Conservation (phyloP, 1,140 invertebrate species). For the Anadara kagoshimensis region DNA sequence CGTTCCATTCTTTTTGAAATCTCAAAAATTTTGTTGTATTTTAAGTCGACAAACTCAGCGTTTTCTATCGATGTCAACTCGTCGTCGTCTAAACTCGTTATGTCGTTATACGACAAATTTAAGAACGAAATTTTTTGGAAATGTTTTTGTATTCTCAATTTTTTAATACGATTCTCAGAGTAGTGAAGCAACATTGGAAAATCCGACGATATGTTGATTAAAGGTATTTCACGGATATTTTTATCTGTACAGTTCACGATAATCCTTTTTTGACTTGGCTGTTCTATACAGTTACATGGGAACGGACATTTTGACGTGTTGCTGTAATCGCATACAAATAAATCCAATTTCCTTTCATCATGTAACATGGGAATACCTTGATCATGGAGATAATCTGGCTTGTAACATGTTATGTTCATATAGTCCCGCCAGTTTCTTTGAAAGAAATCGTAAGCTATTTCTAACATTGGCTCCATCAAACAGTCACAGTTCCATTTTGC, state of each 20-base stretch:
- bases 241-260: constrained; percentile 22
- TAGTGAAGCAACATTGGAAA: neutral
- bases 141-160: neutral
- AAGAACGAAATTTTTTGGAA: constrained; percentile 6
- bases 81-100: neutral
- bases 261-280: constrained; percentile 10
- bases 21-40: neutral
- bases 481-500: constrained; percentile 18
- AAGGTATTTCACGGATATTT: constrained; percentile 2
- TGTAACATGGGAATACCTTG: neutral
- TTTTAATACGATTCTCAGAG: constrained; percentile 11
- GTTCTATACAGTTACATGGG: constrained; percentile 14
- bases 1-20: constrained; percentile 10
- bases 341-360: constrained; percentile 4
- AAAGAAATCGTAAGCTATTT: neutral
- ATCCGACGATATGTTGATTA: neutral
- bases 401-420: constrained; percentile 8
- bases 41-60: neutral
- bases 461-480: constrained; percentile 16
- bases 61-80: neutral
- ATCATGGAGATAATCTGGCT: constrained; percentile 7
- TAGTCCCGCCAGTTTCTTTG: constrained; percentile 20
- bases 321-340: constrained; percentile 11
- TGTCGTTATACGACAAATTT: constrained; percentile 16
- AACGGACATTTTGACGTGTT: constrained; percentile 7